phyloP scores from a whole-genome alignment of 2,113 vertebrate species.

The Zeus faber region DNA sequence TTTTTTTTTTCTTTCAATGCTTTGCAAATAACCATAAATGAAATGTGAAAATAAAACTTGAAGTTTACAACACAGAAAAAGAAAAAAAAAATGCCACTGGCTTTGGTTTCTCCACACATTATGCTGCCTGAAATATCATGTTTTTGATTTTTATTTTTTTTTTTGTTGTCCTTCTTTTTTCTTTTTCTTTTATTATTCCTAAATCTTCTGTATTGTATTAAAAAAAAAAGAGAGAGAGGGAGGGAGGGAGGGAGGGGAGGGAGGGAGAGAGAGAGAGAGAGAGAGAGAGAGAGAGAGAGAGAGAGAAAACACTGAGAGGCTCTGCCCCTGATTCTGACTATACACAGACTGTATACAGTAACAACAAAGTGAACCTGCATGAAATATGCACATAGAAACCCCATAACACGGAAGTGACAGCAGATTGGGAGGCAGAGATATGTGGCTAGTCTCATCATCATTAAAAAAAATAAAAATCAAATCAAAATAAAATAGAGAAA shows the following conservation, averaged over 20 bases:
- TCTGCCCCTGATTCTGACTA: conserved; percentile 84
- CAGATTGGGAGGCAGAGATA: conserved; percentile 74
- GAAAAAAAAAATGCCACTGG: conserved; percentile 70
- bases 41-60: conserved; percentile 70
- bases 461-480: conserved; percentile 53
- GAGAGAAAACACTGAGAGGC: conserved; percentile 76
- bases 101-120: conserved; percentile 80
- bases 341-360: conserved; percentile 88
- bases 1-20: conserved; percentile 67
- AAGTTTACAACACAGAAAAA: conserved; percentile 69
- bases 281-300: conserved; percentile 2
- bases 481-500: too few relatives aligned
- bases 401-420: conserved; percentile 79
- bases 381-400: conserved; percentile 76
- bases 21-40: conserved; percentile 69
- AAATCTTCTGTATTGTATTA: conserved; percentile 65
- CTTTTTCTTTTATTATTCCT: conserved; percentile 48
- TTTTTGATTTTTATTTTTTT: conserved; percentile 45
- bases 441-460: conserved; percentile 69
- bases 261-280: conserved; percentile 31
- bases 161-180: conserved; percentile 63
- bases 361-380: conserved; percentile 80
- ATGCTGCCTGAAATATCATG: conserved; percentile 81
- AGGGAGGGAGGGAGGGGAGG: neutral
- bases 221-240: conserved; percentile 48